Conservation (phyloP, 2,888 invertebrate species). For the Tiliacea aurago region DNA sequence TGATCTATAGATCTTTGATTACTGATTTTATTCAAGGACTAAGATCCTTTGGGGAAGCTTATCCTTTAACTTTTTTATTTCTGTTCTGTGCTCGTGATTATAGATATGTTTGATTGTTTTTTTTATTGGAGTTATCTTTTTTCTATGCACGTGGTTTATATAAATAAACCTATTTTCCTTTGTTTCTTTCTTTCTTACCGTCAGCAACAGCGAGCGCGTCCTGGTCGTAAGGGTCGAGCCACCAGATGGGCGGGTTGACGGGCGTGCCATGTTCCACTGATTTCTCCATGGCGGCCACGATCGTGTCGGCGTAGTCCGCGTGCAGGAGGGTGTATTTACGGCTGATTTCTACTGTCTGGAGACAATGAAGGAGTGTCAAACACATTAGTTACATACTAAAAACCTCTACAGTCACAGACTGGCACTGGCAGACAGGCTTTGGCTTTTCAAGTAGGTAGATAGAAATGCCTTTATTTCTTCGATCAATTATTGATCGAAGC, state of each 20-base stretch:
- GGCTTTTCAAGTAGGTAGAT: neutral
- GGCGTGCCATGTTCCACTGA: constrained; percentile 92
- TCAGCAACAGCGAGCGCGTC: constrained; percentile 91
- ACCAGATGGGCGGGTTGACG: constrained; percentile 96
- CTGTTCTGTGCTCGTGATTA: neutral
- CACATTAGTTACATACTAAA: neutral
- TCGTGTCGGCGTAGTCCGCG: constrained; percentile 90
- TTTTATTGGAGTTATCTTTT: neutral
- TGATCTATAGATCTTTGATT: neutral
- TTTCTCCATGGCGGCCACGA: constrained; percentile 91
- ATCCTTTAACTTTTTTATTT: neutral
- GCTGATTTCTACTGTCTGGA: constrained; percentile 91
- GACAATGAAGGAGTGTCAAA: neutral
- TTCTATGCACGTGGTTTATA: neutral
- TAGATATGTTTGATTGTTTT: neutral
- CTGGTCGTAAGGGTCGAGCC: constrained; percentile 93
- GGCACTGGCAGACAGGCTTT: neutral
- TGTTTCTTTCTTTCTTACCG: constrained; percentile 80
- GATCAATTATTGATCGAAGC: too few species aligned
- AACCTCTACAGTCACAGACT: neutral
- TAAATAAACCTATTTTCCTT: neutral
- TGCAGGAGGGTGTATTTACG: constrained; percentile 92
- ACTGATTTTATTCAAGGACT: neutral
- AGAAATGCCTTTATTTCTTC: neutral
- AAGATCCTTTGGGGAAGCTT: neutral